Percentiles rank a stretch among this genome's conserved stretches.
Conservation (phyloP, 2,113 vertebrate species). For the Gulo gulo region DNA sequence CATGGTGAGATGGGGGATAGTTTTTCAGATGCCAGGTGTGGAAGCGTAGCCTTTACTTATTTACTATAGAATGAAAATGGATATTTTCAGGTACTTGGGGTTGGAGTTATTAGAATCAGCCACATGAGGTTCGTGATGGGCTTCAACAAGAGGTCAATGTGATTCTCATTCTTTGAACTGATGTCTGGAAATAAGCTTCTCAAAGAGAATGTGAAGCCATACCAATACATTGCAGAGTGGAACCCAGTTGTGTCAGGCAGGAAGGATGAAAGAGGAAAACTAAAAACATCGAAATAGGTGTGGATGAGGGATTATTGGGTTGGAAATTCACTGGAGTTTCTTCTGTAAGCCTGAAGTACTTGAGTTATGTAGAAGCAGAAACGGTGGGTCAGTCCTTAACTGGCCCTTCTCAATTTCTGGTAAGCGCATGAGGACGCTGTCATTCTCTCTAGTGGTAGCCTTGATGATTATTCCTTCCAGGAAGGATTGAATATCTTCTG, state of each 20-base stretch:
- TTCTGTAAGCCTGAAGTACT: conserved; percentile 83
- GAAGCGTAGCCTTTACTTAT: conserved; percentile 76
- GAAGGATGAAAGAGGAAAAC: conserved; percentile 84
- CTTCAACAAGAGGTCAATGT: conserved; percentile 83
- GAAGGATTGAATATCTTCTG: conserved; percentile 83
- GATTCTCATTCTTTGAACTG: conserved; percentile 73
- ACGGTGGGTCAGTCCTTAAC: conserved; percentile 79
- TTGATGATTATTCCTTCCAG: conserved; percentile 84
- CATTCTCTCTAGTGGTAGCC: conserved; percentile 81
- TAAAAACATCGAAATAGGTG: conserved; percentile 85
- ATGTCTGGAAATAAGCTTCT: conserved; percentile 82
- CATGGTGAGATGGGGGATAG: conserved; percentile 77
- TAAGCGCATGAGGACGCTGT: conserved; percentile 84
- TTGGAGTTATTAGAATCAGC: conserved; percentile 73
- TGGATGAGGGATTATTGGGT: conserved; percentile 80
- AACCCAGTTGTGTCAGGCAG: conserved; percentile 85
- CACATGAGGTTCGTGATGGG: conserved; percentile 82
- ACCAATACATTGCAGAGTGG: conserved; percentile 84
- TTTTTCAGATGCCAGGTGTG: conserved; percentile 77
- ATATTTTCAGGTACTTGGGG: conserved; percentile 72
- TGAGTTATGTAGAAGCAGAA: conserved; percentile 85
- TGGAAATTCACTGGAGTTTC: conserved; percentile 83
- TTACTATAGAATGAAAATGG: conserved; percentile 70
- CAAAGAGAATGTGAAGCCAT: conserved; percentile 82
- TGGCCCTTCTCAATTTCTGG: conserved; percentile 75